Conservation (phyloP, 2,888 invertebrate species). For the Schrankia costaestrigalis region DNA sequence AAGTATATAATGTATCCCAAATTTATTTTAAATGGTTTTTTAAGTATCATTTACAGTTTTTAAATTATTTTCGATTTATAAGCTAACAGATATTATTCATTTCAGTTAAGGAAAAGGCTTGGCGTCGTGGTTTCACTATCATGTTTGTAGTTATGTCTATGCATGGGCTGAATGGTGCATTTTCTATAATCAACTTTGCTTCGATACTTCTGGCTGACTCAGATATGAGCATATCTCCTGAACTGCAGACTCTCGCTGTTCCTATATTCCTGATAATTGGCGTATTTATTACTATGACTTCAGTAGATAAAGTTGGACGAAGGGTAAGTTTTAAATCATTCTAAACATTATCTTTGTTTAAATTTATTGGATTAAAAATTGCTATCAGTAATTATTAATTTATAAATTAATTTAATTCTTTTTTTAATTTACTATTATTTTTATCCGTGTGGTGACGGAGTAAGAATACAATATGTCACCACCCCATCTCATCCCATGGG, state of each 20-base stretch:
- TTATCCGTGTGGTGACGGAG: too few species aligned
- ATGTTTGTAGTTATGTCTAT: slow-evolving; percentile 26
- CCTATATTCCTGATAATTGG: slow-evolving; percentile 42
- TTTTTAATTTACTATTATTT: too few species aligned
- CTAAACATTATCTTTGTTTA: background rate
- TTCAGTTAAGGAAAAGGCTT: slow-evolving; percentile 45
- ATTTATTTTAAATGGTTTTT: too few species aligned
- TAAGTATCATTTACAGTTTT: background rate
- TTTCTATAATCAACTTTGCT: slow-evolving; percentile 42
- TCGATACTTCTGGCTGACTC: slow-evolving; percentile 34
- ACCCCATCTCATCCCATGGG: too few species aligned
- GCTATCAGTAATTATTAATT: too few species aligned
- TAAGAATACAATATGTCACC: too few species aligned
- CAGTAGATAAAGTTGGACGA: slow-evolving; percentile 36
- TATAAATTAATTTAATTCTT: too few species aligned
- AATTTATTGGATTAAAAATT: background rate
- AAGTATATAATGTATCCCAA: too few species aligned
- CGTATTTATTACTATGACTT: slow-evolving; percentile 31
- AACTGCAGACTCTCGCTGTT: slow-evolving; percentile 40
- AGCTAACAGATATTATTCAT: background rate
- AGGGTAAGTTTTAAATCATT: too few species aligned
- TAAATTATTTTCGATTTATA: background rate
- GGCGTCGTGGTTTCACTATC: slow-evolving; percentile 41
- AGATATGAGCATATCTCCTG: slow-evolving; percentile 34
- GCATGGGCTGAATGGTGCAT: slow-evolving; percentile 39